Evolutionary conservation across 2,888 invertebrate species (phyloP).

Genomic region (Sepioteuthis lessoniana): DNA sequence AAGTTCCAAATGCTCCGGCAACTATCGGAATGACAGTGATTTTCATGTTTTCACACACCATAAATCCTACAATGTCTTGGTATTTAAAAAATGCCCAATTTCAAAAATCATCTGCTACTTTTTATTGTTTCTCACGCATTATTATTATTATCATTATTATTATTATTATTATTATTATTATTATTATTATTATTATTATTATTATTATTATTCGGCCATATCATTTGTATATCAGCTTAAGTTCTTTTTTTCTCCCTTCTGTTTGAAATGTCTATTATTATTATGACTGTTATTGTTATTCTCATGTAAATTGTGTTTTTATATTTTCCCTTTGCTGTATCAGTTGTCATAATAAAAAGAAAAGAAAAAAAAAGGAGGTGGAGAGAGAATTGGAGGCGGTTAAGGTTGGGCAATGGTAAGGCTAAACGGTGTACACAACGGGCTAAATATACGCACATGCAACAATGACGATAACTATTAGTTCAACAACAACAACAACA

Average conservation of each 20-base stretch:
- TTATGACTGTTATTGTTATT: not conserved
- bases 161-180: not conserved
- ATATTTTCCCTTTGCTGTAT: not conserved
- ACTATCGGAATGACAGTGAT: not conserved
- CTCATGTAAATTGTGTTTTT: not conserved
- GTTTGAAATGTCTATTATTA: not conserved
- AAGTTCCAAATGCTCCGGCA: not conserved
- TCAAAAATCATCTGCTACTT: not conserved
- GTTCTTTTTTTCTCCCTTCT: not conserved
- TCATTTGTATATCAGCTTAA: not conserved
- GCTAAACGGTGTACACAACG: not conserved
- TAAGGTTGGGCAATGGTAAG: not conserved
- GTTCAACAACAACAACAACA: not conserved
- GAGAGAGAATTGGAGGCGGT: not conserved
- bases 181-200: not conserved
- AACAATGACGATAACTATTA: not conserved
- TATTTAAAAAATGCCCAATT: not conserved
- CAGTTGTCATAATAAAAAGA: not conserved
- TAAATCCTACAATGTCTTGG: not conserved
- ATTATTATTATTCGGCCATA: not conserved
- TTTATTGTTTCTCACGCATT: not conserved
- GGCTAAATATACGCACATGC: not conserved
- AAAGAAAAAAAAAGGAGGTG: no score
- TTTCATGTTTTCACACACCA: not conserved
- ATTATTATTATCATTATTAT: not conserved